Evolutionary conservation across 2,113 vertebrate genomes (phyloP).

Genomic region (Empidonax alnorum): DNA sequence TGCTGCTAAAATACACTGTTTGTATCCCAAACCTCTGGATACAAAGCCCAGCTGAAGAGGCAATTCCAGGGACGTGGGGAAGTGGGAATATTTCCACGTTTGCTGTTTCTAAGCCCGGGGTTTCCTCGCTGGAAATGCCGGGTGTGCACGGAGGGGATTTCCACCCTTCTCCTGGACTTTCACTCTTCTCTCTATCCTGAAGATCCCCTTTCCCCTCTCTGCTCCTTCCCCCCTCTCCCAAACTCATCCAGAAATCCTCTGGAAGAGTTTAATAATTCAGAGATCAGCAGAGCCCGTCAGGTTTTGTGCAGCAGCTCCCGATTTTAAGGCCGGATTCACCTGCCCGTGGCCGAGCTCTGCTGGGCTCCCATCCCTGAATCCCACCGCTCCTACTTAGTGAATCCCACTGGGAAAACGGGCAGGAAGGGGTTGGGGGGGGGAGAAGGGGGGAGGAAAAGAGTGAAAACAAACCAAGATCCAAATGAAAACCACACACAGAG

Average conservation of each 20-base stretch:
- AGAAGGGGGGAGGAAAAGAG: background rate
- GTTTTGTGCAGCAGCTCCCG: fast-evolving
- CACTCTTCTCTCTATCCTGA: background rate
- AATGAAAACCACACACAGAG: background rate
- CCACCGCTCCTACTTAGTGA: background rate
- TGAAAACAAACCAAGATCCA: background rate
- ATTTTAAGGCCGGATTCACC: background rate
- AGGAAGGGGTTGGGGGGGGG: background rate
- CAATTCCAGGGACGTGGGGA: background rate
- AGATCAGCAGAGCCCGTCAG: fast-evolving
- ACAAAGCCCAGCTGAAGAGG: background rate
- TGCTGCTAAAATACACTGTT: background rate
- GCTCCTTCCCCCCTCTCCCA: background rate
- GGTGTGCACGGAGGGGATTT: background rate
- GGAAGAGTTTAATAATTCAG: background rate
- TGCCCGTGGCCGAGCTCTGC: fast-evolving
- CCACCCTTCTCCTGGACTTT: fast-evolving
- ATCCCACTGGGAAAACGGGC: background rate
- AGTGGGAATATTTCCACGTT: background rate
- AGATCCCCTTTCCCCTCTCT: background rate
- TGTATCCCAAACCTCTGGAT: background rate
- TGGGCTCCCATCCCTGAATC: background rate
- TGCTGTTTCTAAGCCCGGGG: background rate
- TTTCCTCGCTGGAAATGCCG: background rate
- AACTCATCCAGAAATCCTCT: background rate